A percentile compares a stretch with the other conserved stretches of the same genome.
These are phyloP conservation scores for Brachionus manjavacas DNA, from an alignment of 1,140 invertebrate genomes.

Conservation along the genomic window DNA sequence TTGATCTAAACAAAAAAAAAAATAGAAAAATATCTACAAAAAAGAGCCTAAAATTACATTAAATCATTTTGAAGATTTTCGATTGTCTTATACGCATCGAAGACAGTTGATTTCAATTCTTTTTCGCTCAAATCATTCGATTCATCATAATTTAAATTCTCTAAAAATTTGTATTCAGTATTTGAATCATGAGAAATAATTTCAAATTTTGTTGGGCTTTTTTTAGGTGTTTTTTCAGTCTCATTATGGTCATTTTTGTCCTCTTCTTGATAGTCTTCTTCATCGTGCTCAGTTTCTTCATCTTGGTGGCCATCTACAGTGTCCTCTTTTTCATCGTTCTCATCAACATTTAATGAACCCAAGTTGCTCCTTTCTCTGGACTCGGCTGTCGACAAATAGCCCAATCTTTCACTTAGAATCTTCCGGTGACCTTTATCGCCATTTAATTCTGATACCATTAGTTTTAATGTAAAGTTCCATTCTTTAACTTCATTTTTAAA, in stretches of 20 bases:
- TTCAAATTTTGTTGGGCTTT: neutral
- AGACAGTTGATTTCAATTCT: constrained; percentile 24
- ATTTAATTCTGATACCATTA: constrained; percentile 12
- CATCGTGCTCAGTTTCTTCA: neutral
- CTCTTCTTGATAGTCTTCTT: neutral
- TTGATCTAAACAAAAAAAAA: neutral
- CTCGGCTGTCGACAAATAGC: neutral
- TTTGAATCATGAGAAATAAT: constrained; percentile 22
- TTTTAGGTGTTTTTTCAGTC: neutral
- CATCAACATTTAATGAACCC: neutral
- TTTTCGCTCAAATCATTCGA: constrained; percentile 37
- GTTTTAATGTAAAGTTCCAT: constrained; percentile 17
- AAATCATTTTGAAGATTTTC: constrained; percentile 31
- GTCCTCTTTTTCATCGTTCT: neutral
- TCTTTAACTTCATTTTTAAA: constrained; percentile 29
- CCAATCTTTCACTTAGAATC: neutral
- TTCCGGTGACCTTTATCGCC: constrained; percentile 23
- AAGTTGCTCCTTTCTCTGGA: constrained; percentile 18
- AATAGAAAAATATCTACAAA: neutral
- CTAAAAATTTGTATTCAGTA: constrained; percentile 28
- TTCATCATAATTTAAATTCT: neutral
- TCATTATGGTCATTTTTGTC: neutral
- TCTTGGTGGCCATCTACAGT: neutral
- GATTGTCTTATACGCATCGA: constrained; percentile 16
- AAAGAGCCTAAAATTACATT: neutral